A percentile compares a stretch with the other conserved stretches of the same genome.
Conservation (phyloP, 2,797 vertebrate genomes). For the Tympanoctomys barrerae region DNA sequence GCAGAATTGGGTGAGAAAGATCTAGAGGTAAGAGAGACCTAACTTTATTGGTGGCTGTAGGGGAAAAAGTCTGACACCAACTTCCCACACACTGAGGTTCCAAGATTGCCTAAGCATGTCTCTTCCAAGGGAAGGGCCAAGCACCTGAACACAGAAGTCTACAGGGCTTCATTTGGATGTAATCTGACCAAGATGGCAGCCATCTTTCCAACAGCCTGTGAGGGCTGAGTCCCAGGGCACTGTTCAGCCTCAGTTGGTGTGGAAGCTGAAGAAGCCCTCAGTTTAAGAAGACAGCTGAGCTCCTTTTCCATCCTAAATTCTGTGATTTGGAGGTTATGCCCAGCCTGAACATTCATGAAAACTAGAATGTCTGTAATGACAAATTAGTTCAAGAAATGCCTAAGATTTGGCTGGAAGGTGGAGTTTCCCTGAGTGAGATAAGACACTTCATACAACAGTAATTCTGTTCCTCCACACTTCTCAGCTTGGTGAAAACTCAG, state of each 20-base stretch:
- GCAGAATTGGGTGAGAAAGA: neutral
- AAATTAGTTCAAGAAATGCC: neutral
- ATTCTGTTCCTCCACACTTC: neutral
- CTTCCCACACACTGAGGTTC: neutral
- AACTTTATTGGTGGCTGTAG: neutral
- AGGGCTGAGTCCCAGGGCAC: neutral
- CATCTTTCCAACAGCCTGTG: neutral
- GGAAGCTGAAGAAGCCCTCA: neutral
- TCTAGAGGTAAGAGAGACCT: neutral
- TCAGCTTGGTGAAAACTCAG: neutral
- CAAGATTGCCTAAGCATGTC: neutral
- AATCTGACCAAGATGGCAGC: neutral
- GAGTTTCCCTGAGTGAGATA: neutral
- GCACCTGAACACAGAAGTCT: neutral
- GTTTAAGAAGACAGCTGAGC: no score
- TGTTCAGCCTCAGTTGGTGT: neutral
- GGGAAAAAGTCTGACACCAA: neutral
- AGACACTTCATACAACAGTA: neutral
- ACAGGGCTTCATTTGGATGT: neutral
- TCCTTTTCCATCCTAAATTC: neutral
- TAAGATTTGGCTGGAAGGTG: neutral
- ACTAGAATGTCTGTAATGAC: neutral
- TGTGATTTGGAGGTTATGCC: neutral
- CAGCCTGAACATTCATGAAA: neutral
- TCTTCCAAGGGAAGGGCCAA: neutral